phyloP scores from a whole-genome alignment of 2,797 vertebrate species.

The Bradypodion pumilum region DNA sequence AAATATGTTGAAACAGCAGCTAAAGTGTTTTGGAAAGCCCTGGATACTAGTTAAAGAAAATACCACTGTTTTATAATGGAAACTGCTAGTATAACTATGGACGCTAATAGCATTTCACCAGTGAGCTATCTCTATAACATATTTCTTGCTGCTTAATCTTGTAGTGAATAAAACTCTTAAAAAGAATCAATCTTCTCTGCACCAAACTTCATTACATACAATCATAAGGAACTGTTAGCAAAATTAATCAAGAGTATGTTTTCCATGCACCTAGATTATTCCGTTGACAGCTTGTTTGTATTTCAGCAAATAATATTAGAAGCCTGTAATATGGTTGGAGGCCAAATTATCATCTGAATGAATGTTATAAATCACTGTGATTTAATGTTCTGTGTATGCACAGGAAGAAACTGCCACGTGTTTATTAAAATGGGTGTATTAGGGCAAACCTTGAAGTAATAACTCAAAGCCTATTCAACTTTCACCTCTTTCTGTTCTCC shows the following conservation, averaged over 20 bases:
- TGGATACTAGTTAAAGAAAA: slow-evolving; percentile 21
- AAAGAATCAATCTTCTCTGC: slow-evolving; percentile 36
- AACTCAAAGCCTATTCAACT: slow-evolving; percentile 6
- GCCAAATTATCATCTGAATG: slow-evolving; percentile 29
- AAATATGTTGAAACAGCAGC: slow-evolving; percentile 19
- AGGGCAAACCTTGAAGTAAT: neutral
- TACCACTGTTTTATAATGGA: slow-evolving; percentile 23
- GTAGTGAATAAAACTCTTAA: slow-evolving; percentile 36
- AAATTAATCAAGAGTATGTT: slow-evolving; percentile 37
- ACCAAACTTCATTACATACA: slow-evolving; percentile 25
- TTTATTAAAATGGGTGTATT: slow-evolving; percentile 29
- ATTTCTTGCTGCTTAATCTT: slow-evolving; percentile 31
- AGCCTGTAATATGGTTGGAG: slow-evolving; percentile 29
- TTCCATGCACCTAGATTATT: slow-evolving; percentile 30
- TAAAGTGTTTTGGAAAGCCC: slow-evolving; percentile 28
- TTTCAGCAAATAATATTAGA: slow-evolving; percentile 43
- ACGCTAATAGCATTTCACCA: neutral
- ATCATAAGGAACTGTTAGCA: slow-evolving; percentile 33
- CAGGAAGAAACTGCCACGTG: slow-evolving; percentile 10
- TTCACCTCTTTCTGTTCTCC: neutral
- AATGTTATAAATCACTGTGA: slow-evolving; percentile 33
- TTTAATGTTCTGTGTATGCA: neutral
- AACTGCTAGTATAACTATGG: neutral
- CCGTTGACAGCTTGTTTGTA: slow-evolving; percentile 34
- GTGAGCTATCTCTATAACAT: neutral